Conservation (phyloP, 2,888 invertebrate species). For the Rapana venosa region DNA sequence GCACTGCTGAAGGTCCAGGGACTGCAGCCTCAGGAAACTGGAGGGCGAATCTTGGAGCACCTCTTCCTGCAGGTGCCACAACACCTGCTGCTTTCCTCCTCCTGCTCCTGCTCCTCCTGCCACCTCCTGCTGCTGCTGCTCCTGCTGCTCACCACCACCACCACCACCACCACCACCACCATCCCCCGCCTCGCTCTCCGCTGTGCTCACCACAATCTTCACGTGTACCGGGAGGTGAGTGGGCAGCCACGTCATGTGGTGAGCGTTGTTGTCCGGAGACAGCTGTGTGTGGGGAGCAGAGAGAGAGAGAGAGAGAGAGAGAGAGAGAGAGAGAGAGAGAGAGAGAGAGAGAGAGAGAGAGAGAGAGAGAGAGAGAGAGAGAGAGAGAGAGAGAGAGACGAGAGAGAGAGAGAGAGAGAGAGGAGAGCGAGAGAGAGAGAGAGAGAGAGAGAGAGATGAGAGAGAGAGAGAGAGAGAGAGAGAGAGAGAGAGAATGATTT, state of each 20-base stretch:
- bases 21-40: constrained; percentile 52
- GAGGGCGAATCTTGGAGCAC: constrained; percentile 47
- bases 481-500: neutral
- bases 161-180: too few species aligned
- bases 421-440: neutral
- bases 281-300: constrained; percentile 45
- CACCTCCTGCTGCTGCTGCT: constrained; percentile 59
- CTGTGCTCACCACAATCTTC: constrained; percentile 69
- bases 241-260: constrained; percentile 73
- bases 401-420: neutral
- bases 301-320: neutral
- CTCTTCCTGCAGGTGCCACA: neutral
- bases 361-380: neutral
- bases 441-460: neutral
- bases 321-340: neutral
- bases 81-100: neutral
- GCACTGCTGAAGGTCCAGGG: constrained; percentile 54
- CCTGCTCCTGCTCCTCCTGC: neutral
- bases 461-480: neutral
- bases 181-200: constrained; percentile 40
- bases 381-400: neutral
- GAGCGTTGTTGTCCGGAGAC: constrained; percentile 64
- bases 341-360: neutral
- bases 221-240: constrained; percentile 66
- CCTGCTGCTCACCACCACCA: constrained; percentile 44